Conservation (phyloP, 1,140 invertebrate species). For the Diachasmimorpha longicaudata region DNA sequence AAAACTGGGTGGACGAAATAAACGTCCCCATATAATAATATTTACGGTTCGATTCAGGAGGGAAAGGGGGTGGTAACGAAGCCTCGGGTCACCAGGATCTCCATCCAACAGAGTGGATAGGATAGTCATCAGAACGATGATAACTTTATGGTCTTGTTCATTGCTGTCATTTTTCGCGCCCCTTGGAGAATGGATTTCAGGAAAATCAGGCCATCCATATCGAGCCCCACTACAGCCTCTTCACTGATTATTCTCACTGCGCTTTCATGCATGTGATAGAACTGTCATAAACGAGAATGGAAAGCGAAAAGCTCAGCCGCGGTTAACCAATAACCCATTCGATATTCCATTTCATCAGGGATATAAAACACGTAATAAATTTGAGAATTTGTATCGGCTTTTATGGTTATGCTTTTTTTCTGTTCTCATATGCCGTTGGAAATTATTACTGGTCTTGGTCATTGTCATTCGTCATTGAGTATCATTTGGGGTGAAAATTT, state of each 20-base stretch:
- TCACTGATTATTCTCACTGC: neutral
- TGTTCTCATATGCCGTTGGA: neutral
- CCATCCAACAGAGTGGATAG: neutral
- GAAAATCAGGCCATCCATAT: neutral
- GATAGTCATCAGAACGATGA: neutral
- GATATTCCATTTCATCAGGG: neutral
- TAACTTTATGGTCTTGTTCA: constrained; percentile 21
- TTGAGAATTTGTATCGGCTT: neutral
- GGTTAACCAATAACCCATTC: neutral
- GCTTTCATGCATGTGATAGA: neutral
- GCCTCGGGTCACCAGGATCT: neutral
- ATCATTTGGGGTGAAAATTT: too few relatives aligned
- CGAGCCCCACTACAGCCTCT: neutral
- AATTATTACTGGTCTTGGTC: too few relatives aligned
- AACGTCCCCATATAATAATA: constrained; percentile 23
- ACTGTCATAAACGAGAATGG: neutral
- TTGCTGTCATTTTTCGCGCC: constrained; percentile 1
- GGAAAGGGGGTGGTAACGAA: neutral
- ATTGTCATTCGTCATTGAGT: too few relatives aligned
- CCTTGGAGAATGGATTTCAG: neutral
- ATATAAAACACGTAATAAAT: neutral
- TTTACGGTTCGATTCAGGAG: constrained; percentile 22
- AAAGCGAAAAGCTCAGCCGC: neutral
- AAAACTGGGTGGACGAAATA: constrained; percentile 21
- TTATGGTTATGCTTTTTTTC: constrained; percentile 1